These are phyloP conservation scores for Synergus umbraculus DNA, from an alignment of 2,888 invertebrate genomes.

Conservation along the genomic window DNA sequence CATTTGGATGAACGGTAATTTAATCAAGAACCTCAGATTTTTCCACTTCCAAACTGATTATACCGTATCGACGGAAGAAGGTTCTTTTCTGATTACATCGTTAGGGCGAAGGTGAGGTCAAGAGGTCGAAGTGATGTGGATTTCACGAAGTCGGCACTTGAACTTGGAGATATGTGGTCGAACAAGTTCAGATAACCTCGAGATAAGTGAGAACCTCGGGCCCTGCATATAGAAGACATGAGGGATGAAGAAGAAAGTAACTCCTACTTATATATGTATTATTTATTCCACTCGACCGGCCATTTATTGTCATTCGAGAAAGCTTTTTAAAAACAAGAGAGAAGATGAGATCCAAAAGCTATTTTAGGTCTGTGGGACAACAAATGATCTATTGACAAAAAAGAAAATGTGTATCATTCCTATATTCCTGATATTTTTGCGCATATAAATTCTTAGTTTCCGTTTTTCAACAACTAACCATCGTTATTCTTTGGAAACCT, in stretches of 20 bases:
- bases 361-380: not conserved
- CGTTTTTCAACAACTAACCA: not conserved
- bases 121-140: conserved; percentile 27
- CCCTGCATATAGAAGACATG: conserved; percentile 17
- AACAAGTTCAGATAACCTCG: conserved; percentile 23
- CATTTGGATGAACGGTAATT: conserved; percentile 5
- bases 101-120: conserved; percentile 24
- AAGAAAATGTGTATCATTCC: not conserved
- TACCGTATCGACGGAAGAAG: conserved; percentile 11
- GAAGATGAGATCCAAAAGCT: not conserved
- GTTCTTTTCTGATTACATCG: conserved; percentile 21
- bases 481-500: conserved; percentile 20
- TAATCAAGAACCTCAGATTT: not conserved
- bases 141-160: not conserved
- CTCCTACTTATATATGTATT: not conserved
- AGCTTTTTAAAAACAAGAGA: not conserved
- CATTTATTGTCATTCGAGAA: conserved; percentile 31
- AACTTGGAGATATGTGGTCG: conserved; percentile 20
- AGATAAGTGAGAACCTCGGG: conserved; percentile 15
- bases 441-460: not conserved
- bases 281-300: not conserved
- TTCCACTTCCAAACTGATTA: conserved; percentile 5
- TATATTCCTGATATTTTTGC: not conserved
- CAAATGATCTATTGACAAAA: conserved; percentile 1
- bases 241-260: conserved; percentile 22